These are phyloP conservation scores for Cololabis saira DNA, from an alignment of 2,113 vertebrate genomes.

Conservation along the genomic window DNA sequence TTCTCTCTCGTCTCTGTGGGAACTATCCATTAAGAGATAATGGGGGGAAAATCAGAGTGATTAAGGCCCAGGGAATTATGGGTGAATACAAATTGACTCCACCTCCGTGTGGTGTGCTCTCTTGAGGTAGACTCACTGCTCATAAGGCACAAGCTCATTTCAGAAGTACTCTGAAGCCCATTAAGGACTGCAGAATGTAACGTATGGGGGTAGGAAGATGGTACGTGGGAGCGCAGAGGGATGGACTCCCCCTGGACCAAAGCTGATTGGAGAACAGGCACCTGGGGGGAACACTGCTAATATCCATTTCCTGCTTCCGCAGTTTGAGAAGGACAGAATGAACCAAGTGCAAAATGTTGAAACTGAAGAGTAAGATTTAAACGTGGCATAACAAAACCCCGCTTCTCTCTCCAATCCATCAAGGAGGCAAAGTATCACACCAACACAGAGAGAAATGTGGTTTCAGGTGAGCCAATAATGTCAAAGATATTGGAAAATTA, in stretches of 20 bases:
- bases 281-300: conserved; percentile 70
- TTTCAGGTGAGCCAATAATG: conserved; percentile 50
- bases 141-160: conserved; percentile 92
- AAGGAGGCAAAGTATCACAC: conserved; percentile 50
- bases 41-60: conserved; percentile 94
- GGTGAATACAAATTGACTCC: conserved; percentile 91
- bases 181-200: conserved; percentile 75
- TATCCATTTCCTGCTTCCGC: conserved; percentile 72
- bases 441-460: conserved; percentile 51
- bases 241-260: conserved; percentile 75
- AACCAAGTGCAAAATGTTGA: conserved; percentile 69
- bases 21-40: conserved; percentile 99
- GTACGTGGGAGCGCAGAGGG: conserved; percentile 73
- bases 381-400: conserved; percentile 52
- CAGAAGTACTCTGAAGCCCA: conserved; percentile 84
- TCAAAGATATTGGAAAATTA: conserved; percentile 59
- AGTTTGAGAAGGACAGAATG: conserved; percentile 62
- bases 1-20: conserved; percentile 81
- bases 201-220: conserved; percentile 63
- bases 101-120: conserved; percentile 84
- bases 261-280: conserved; percentile 77
- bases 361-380: conserved; percentile 68
- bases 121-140: conserved; percentile 87
- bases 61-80: conserved; percentile 95
- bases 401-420: conserved; percentile 53